These are phyloP conservation scores for Anolis apletophallus DNA, from an alignment of 2,797 vertebrate species.

Conservation along the genomic window DNA sequence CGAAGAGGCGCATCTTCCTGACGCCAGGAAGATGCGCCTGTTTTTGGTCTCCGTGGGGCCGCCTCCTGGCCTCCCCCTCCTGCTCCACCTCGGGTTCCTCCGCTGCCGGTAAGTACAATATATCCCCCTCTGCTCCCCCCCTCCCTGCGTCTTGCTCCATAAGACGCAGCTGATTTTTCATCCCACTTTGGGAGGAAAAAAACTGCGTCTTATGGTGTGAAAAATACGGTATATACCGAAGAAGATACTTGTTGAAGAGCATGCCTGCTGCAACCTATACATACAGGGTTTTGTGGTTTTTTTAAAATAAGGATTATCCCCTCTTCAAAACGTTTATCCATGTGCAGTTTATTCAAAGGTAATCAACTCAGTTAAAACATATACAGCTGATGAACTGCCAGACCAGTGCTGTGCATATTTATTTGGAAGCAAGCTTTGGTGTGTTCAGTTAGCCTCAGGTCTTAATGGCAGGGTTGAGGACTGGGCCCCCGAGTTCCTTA, in stretches of 20 bases:
- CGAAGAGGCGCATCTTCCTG: too few relatives aligned
- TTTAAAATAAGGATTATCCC: not conserved
- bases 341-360: not conserved
- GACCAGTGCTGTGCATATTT: not conserved
- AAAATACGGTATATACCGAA: not conserved
- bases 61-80: too few relatives aligned
- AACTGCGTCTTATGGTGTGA: too few relatives aligned
- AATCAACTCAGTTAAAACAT: slow-evolving; percentile 1
- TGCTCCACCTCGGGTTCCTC: too few relatives aligned
- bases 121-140: too few relatives aligned
- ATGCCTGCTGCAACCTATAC: not conserved
- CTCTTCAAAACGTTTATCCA: not conserved
- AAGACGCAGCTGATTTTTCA: too few relatives aligned
- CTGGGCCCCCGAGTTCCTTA: not conserved
- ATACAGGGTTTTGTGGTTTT: not conserved
- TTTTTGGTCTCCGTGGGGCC: too few relatives aligned
- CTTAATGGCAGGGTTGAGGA: not conserved
- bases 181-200: too few relatives aligned
- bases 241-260: not conserved
- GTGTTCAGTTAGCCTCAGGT: not conserved
- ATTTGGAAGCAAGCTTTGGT: not conserved
- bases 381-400: not conserved
- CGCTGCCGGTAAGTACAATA: too few relatives aligned
- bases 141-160: too few relatives aligned
- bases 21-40: too few relatives aligned